These are phyloP conservation scores for Formica selysi DNA, from an alignment of 1,140 invertebrate species.

Conservation along the genomic window DNA sequence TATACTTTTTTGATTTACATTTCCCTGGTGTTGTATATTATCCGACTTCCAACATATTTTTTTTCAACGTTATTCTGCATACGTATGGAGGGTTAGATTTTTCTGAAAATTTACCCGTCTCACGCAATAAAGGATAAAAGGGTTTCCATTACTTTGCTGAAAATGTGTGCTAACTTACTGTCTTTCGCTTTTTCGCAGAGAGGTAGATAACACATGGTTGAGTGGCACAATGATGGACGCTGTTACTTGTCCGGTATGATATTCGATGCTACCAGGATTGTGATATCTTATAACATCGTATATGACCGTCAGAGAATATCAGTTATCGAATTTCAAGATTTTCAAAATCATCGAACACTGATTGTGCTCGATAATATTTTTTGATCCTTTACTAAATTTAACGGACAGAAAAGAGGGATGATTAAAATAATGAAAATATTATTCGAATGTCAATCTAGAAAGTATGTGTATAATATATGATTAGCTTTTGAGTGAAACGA, in stretches of 20 bases:
- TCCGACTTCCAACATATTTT: background rate
- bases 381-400: background rate
- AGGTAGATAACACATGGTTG: background rate
- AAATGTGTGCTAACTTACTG: background rate
- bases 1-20: constrained; percentile 36
- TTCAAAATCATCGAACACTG: background rate
- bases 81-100: background rate
- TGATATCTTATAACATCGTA: constrained; percentile 23
- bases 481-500: background rate
- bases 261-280: constrained; percentile 1
- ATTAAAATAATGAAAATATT: background rate
- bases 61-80: background rate
- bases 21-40: background rate
- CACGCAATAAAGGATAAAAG: background rate
- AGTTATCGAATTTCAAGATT: constrained; percentile 35
- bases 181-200: background rate
- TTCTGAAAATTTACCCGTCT: background rate
- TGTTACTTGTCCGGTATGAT: constrained; percentile 20
- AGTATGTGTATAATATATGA: background rate
- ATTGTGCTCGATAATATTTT: background rate
- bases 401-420: background rate
- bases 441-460: background rate
- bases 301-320: background rate
- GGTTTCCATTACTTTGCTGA: background rate
- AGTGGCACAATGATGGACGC: constrained; percentile 35